Evolutionary conservation across 2,888 invertebrate genomes (phyloP), one percentile per base, ranked within the genome.

Genomic region (Hyalella azteca): DNA sequence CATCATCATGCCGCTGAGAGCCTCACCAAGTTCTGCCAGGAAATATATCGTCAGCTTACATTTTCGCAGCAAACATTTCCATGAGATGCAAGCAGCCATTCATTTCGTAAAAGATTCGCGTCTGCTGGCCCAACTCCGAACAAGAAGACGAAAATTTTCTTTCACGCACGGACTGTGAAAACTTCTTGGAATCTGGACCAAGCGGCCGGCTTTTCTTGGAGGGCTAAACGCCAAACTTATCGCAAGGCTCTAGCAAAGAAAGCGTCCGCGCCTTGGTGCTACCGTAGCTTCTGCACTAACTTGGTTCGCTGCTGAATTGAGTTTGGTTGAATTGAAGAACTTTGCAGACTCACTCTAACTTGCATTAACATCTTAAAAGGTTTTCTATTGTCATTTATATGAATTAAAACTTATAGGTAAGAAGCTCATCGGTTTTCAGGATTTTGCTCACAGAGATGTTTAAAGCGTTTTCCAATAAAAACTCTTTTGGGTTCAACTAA

Each of bases 161-260:
- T 54, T 54, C 54, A 54, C 54, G 54, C 54, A 54, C 54, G 54
- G 4, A 26, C 54, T 22, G 29, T 26, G 54, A 54, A 54, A 54
- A 54, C 54, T 49, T 54, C 29, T 54, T 22, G 29, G 54, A 22
- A 54, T 54, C 22, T 54, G 49, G 49, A 9, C 22, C 9, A 45
- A 45, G 45, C 9, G 45, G 9, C 9, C 49, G 19, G 19, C 22
- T 49, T 49, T 49, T 22, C 49, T 22, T 4, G 9, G 49, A 15
- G 49, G 11, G 3, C 1, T 26, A 54, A 54, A 54, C 29, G 3
- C 1, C 22, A 54, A 54, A 54, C 29, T 54, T 54, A 3, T 4
- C 49, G 9, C 13, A n/a, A n/a, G n/a, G 54, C 54, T 54, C 29
- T 54, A 26, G 54, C 4, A 49, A 49, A 13, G 49, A 49, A 13